Evolutionary conservation across 2,888 invertebrate species (phyloP).

Genomic region (Leptinotarsa peninsularis): DNA sequence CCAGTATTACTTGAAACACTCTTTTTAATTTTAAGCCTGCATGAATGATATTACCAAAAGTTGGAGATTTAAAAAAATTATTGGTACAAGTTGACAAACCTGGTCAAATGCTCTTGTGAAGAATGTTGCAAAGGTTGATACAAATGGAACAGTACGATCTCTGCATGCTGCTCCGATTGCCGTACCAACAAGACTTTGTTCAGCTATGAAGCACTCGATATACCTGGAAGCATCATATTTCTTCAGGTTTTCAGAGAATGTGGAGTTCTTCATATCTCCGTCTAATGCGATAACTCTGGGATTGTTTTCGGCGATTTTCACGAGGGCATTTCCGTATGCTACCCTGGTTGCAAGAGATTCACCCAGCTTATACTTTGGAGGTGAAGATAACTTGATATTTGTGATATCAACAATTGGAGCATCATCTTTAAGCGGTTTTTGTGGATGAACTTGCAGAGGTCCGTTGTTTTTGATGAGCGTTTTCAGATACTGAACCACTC

Average conservation of each 20-base stretch:
- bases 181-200: slow-evolving; percentile 97
- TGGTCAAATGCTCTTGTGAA: slow-evolving; percentile 97
- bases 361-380: slow-evolving; percentile 85
- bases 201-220: slow-evolving; percentile 99
- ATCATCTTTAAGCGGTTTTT: slow-evolving; percentile 74
- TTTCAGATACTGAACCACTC: slow-evolving; percentile 76
- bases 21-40: too few species aligned
- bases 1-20: too few species aligned
- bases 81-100: slow-evolving; percentile 64
- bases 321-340: slow-evolving; percentile 94
- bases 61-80: neutral
- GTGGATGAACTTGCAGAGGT: slow-evolving; percentile 72
- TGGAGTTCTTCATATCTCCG: slow-evolving; percentile 99
- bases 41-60: neutral
- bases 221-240: slow-evolving; percentile 79
- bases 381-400: slow-evolving; percentile 78
- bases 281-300: slow-evolving; percentile 92
- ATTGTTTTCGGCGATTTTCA: slow-evolving; percentile 83
- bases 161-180: slow-evolving; percentile 95
- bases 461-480: slow-evolving; percentile 77
- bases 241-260: slow-evolving; percentile 93
- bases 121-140: slow-evolving; percentile 98
- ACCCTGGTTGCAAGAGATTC: slow-evolving; percentile 88
- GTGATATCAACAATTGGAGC: slow-evolving; percentile 81
- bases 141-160: slow-evolving; percentile 92